Base-by-base conservation (phyloP, 2,888 invertebrate species). In the Lasioglossum leucozonium region DNA sequence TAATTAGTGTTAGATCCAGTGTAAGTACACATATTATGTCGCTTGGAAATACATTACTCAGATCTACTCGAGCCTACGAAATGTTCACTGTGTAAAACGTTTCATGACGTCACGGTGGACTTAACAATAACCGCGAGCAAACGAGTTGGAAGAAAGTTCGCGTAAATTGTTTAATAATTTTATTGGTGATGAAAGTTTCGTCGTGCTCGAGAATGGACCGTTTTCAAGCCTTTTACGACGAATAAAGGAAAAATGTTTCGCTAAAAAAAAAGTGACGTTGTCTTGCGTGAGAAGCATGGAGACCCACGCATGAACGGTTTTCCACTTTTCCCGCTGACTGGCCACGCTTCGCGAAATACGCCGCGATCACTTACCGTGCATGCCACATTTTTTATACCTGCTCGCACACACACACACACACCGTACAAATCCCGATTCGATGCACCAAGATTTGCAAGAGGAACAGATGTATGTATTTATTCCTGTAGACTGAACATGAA, bases 261-360 rank as follows among this genome's bases (percentile, higher is more conserved):
- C 1, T 67, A 22, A 67, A 37, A 65, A 58, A 65, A 34, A 44
- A 26, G 47, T 44, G 30, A 42, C 72, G 44, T 72, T 47, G 47
- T 30, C 47, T 47, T 34, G 47, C 34, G 37, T 37, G 69, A 72
- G 40, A 73, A 58, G 67, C n/a, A 42, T 8, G 51, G 22, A 74
- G 42, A 72, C 74, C 65, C 74, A 34, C 74, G 74, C 82, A 47
- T 34, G 75, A 75, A 13, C 44, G 84, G 67, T 76, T 82, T 81
- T 88, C 72, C 88, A 88, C 79, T 81, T 85, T 83, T 83, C 76
- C 47, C 42, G 55, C 44, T 72, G 79, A 79, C 79, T 77, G 81
- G 67, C 69, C 77, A 67, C 37, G 79, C 62, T 77, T 34, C 71
- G 37, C 72, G 79, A 81, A 86, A 84, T 72, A 77, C 74, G 37